Base-by-base conservation (phyloP, 2,797 vertebrate species). In the Gobio occitaniae region DNA sequence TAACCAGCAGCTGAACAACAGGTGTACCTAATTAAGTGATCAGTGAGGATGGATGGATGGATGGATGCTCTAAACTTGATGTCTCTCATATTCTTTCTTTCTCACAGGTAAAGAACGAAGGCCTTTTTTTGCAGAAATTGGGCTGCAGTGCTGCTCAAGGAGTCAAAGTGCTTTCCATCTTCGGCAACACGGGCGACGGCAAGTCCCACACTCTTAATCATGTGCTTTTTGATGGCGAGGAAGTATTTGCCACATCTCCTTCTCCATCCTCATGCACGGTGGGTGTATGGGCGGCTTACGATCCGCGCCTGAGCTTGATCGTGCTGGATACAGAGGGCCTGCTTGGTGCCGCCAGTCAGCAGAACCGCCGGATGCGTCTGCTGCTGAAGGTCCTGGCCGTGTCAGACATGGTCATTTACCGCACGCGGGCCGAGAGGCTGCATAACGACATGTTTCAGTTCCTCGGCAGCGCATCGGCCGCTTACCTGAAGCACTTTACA, bases 401-500 rank as follows among this genome's bases (percentile, higher is more conserved):
- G 84, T 97, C 96, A 0, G 96, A 97, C 52, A 88, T 96, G 13
- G 96, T 94, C 0, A 78, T 97, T 66, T 96, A 96, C 90, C 96
- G 96, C 47, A 96, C 96, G 0, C 93, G 96, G 52, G 96, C 96
- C 0, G 96, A 97, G 91, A 93, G 96, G 50, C 94, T 97, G 77
- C 96, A 96, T 92, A 96, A 96, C 8, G 96, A 97, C 92, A 96
- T 97, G 95, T 97, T 96, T 90, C 92, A 96, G 86, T 97, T 97
- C 89, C 91, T 97, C 56, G 96, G 96, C 84, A 95, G 94, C 0
- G 96, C 96, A 6, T 97, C 96, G 0, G 94, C 90, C 36, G 96
- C 96, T 59, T 97, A 96, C 86, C 90, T 96, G 86, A 95, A 94
- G 88, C 94, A 96, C 92, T 97, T 97, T 90, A 95, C 96, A 65